Conservation (phyloP, 2,888 invertebrate species). For the Gisinianus flammeolus region DNA sequence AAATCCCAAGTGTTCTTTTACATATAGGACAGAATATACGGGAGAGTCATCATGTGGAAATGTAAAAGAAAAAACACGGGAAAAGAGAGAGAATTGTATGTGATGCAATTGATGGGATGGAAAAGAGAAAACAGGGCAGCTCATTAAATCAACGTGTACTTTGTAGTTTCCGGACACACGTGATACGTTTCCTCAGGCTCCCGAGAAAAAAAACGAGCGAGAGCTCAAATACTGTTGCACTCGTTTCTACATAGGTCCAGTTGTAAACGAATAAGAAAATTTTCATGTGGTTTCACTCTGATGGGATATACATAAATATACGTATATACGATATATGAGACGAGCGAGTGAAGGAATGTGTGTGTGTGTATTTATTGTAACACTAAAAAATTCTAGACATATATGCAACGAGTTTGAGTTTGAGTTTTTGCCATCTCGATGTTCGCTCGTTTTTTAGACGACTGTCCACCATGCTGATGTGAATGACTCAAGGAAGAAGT, state of each 20-base stretch:
- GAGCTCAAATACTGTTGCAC: too few relatives aligned
- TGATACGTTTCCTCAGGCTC: not conserved
- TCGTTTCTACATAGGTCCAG: too few relatives aligned
- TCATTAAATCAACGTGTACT: slow-evolving; percentile 14
- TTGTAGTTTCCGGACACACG: slow-evolving; percentile 15
- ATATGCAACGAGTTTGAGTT: not conserved
- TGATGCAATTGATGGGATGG: not conserved
- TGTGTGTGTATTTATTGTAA: not conserved
- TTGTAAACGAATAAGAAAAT: too few relatives aligned
- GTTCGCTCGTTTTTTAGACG: not conserved
- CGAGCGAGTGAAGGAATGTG: not conserved
- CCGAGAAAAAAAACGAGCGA: not conserved
- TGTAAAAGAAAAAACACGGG: too few relatives aligned
- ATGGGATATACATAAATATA: not conserved
- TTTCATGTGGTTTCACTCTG: too few relatives aligned
- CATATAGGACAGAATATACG: too few relatives aligned
- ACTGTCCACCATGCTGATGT: not conserved
- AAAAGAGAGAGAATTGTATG: too few relatives aligned
- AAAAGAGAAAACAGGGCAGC: not conserved
- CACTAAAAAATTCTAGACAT: too few relatives aligned
- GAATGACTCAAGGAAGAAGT: not conserved
- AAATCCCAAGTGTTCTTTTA: too few relatives aligned
- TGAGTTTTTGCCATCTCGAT: not conserved
- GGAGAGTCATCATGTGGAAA: too few relatives aligned
- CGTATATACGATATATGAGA: not conserved